Base-by-base conservation (phyloP, 2,797 vertebrate species). In the Thalassophryne amazonica region DNA sequence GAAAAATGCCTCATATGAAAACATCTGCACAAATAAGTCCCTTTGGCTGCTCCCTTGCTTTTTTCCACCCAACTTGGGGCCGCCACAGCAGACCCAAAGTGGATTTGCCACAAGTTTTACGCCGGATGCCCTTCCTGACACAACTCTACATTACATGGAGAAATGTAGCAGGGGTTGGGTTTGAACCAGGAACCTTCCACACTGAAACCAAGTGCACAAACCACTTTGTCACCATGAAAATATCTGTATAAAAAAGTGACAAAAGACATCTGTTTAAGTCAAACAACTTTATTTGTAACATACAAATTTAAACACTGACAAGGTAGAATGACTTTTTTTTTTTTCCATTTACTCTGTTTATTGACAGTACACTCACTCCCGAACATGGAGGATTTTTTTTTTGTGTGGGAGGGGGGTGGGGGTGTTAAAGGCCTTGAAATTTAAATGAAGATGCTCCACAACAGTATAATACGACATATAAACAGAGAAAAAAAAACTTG, bases 221-320 rank as follows among this genome's bases (percentile, higher is more conserved):
- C n/a, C n/a, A n/a, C n/a, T n/a, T n/a, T n/a, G n/a, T n/a, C n/a
- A n/a, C n/a, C n/a, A n/a, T n/a, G n/a, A n/a, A n/a, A n/a, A n/a
- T n/a, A n/a, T n/a, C n/a, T n/a, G n/a, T n/a, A 48, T 2, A 8
- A 31, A n/a, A 45, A 30, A 31, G 24, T 2, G 28, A 3, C 15
- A 45, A 14, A 3, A 4, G 2, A 4, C 27, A 40, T 31, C 25
- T 34, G 8, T 64, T 55, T 69, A 83, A 89, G 79, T 89, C 84
- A 89, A 91, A 88, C 86, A 90, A 92, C 73, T 87, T 94, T 93
- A 93, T 93, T 93, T 89, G 88, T 88, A 89, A 91, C 88, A 72
- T 90, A 93, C 89, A 92, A 93, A 93, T 81, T n/a, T 88, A 91
- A 93, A 92, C 85, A 87, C 84, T 86, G 69, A 86, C 81, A 90